Conservation (phyloP, 2,113 vertebrate genomes). For the Plotosus lineatus region DNA sequence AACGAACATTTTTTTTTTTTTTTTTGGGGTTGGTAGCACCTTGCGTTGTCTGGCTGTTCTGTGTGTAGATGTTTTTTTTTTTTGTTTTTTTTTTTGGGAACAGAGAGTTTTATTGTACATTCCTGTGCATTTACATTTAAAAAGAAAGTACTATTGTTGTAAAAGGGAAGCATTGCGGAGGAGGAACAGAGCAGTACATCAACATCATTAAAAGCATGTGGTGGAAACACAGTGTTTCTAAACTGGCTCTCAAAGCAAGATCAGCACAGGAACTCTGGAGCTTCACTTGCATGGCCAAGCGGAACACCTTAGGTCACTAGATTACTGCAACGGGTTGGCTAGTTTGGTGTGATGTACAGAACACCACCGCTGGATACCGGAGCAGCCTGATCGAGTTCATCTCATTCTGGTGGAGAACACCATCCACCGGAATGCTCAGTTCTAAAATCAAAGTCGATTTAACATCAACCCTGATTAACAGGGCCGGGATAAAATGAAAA, state of each 20-base stretch:
- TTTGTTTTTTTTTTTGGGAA: no score
- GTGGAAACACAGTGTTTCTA: not conserved
- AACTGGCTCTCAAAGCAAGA: not conserved
- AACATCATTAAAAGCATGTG: no score
- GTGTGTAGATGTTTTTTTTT: no score
- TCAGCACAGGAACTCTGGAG: not conserved
- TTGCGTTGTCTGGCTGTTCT: no score
- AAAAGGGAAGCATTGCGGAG: not conserved
- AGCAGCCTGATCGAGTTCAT: not conserved
- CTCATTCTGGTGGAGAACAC: not conserved
- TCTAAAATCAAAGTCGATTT: not conserved
- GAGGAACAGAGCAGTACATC: no score
- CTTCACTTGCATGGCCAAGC: not conserved
- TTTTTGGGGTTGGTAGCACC: no score
- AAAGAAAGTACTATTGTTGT: not conserved
- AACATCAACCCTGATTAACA: not conserved
- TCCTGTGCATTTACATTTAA: not conserved
- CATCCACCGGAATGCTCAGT: not conserved
- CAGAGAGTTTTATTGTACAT: no score
- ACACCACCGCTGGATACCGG: not conserved
- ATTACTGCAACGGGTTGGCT: not conserved
- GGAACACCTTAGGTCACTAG: not conserved
- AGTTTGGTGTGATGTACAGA: not conserved
- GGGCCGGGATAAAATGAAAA: not conserved
- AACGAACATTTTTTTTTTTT: no score